Evolutionary conservation across 2,113 vertebrate genomes (phyloP).

Genomic region (Nerophis ophidion): DNA sequence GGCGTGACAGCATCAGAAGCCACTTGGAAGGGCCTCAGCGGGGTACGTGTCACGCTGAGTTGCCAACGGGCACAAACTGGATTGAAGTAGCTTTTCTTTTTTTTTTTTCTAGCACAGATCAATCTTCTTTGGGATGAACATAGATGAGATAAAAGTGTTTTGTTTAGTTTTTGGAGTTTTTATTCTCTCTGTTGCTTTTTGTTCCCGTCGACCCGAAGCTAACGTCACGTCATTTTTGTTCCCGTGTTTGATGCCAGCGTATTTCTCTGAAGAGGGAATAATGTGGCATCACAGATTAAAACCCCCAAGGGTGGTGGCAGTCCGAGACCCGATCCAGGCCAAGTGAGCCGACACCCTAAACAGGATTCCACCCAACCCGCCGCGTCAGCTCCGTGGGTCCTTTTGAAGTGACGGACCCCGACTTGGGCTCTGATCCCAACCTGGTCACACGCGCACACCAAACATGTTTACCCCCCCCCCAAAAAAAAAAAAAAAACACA

Average conservation of each 20-base stretch:
- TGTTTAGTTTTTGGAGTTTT: slow-evolving; percentile 44
- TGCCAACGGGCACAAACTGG: slow-evolving; percentile 40
- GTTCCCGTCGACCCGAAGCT: slow-evolving; percentile 8
- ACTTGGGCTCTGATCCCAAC: slow-evolving; percentile 51
- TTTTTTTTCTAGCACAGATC: slow-evolving; percentile 31
- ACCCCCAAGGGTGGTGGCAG: slow-evolving; percentile 44
- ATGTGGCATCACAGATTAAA: slow-evolving; percentile 35
- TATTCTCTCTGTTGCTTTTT: slow-evolving; percentile 23
- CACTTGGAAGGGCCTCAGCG: slow-evolving; percentile 39
- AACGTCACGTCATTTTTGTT: neutral
- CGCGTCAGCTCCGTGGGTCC: slow-evolving; percentile 29
- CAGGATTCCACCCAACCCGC: slow-evolving; percentile 55
- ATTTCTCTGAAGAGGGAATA: slow-evolving; percentile 14
- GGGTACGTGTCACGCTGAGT: slow-evolving; percentile 49
- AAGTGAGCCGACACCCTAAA: slow-evolving; percentile 44
- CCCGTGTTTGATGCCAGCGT: slow-evolving; percentile 11
- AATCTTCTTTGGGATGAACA: slow-evolving; percentile 64
- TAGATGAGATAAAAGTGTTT: slow-evolving; percentile 60
- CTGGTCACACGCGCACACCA: slow-evolving; percentile 31
- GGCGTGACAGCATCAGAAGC: slow-evolving; percentile 28
- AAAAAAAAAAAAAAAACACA: slow-evolving; percentile 1
- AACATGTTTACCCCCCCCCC: slow-evolving; percentile 1
- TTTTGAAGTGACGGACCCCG: slow-evolving; percentile 61
- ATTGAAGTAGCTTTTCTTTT: slow-evolving; percentile 38
- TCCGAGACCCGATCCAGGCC: slow-evolving; percentile 37